Percentiles rank a stretch among this genome's conserved stretches.
Evolutionary conservation across 2,113 vertebrate species (phyloP).

Genomic region (Amphilophus citrinellus): DNA sequence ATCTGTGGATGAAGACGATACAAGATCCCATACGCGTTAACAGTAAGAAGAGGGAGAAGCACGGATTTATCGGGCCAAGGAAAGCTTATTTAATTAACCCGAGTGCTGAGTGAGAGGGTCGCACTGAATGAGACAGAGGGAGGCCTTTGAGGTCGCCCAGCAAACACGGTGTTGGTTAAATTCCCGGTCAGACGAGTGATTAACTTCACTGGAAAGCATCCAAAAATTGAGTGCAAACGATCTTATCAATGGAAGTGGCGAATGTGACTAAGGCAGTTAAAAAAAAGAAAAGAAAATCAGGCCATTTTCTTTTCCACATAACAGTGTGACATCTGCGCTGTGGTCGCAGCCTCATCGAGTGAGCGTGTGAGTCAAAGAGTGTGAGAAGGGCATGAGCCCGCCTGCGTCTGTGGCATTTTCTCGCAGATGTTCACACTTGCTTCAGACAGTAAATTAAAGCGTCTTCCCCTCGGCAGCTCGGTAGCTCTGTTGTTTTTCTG

Average conservation of each 20-base stretch:
- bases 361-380: conserved; percentile 7
- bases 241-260: conserved; percentile 61
- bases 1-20: conserved; percentile 50
- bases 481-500: conserved; percentile 3
- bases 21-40: conserved; percentile 19
- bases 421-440: conserved; percentile 49
- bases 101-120: conserved; percentile 2
- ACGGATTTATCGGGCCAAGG: conserved; percentile 3
- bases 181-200: conserved; percentile 53
- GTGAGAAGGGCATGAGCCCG: conserved; percentile 17
- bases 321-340: conserved; percentile 55
- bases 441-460: conserved; percentile 28
- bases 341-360: conserved; percentile 18
- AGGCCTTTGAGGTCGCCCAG: neutral
- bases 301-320: conserved; percentile 41
- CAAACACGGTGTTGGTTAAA: conserved; percentile 36
- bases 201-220: conserved; percentile 35
- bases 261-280: conserved; percentile 32
- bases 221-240: conserved; percentile 27
- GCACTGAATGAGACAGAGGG: neutral
- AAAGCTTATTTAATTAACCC: conserved; percentile 33
- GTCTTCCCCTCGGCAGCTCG: neutral
- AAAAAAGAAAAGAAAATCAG: conserved; percentile 40
- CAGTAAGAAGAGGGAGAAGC: conserved; percentile 9
- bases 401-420: neutral